These are phyloP conservation scores for Drosophila leontia DNA, from an alignment of 1,140 invertebrate genomes.

Conservation along the genomic window DNA sequence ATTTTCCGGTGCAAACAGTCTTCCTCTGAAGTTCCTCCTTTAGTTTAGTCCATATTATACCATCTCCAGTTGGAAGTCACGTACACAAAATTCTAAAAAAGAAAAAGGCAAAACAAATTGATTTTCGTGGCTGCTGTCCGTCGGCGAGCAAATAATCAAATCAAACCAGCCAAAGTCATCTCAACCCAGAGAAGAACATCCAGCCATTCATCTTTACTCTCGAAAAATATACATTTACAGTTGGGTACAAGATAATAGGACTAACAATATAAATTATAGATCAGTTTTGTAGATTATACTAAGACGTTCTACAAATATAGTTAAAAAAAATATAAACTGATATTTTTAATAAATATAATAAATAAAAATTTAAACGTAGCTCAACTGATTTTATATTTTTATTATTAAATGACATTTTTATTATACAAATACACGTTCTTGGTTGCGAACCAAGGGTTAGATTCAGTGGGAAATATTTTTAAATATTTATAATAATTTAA, in stretches of 20 bases:
- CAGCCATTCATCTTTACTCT: conserved; percentile 34
- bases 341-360: too few species aligned
- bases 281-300: too few species aligned
- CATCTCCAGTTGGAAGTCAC: conserved; percentile 58
- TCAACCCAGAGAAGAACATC: conserved; percentile 7
- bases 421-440: not conserved
- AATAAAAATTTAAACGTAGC: not conserved
- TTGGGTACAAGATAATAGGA: not conserved
- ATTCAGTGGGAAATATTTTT: too few species aligned
- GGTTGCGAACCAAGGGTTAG: not conserved
- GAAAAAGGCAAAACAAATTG: conserved; percentile 58
- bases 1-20: not conserved
- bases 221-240: conserved; percentile 10
- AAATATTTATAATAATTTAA: not conserved
- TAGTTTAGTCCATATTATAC: conserved; percentile 26
- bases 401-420: not conserved
- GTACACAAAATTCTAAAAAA: conserved; percentile 61
- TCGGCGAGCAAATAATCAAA: conserved; percentile 73
- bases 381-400: not conserved
- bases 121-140: conserved; percentile 67
- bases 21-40: not conserved
- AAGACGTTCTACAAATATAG: too few species aligned
- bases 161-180: conserved; percentile 44
- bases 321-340: too few species aligned
- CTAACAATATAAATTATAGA: not conserved